A percentile compares a stretch with the other conserved stretches of the same genome.
Conservation (phyloP, 2,797 vertebrate species). For the Cuniculus paca region DNA sequence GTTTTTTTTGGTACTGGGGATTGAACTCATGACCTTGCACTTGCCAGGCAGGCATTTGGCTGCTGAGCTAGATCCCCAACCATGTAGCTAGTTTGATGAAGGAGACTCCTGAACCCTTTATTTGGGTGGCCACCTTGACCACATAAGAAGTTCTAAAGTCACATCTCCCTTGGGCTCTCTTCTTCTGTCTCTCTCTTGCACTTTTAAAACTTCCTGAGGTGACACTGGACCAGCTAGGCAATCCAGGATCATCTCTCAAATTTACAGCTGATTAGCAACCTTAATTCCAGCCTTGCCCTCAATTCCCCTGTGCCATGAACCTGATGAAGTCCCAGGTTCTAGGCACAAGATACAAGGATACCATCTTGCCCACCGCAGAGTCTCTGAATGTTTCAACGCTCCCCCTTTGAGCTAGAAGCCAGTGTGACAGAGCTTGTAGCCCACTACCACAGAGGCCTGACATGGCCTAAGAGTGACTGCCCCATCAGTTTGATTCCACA, state of each 20-base stretch:
- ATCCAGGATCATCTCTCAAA: neutral
- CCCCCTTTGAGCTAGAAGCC: neutral
- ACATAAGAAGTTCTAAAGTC: neutral
- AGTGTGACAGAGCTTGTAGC: neutral
- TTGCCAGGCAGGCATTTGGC: no score
- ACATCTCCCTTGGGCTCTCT: no score
- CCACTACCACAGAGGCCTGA: neutral
- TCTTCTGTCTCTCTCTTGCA: neutral
- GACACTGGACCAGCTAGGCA: neutral
- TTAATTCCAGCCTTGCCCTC: neutral
- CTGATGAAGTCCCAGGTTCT: neutral
- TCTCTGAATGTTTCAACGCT: neutral
- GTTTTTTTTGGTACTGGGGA: no score
- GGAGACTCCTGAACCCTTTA: rapidly evolving
- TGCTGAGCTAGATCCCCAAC: no score
- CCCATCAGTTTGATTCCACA: neutral
- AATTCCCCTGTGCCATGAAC: neutral
- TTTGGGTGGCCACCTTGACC: neutral
- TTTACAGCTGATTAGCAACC: neutral
- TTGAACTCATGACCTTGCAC: no score
- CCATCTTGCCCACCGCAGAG: neutral
- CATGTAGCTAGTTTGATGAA: neutral
- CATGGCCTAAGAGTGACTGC: neutral
- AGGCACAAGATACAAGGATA: neutral
- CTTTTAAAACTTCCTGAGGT: neutral